Evolutionary conservation across 2,888 invertebrate species (phyloP).

Genomic region (Zhuqinia jingwanae): DNA sequence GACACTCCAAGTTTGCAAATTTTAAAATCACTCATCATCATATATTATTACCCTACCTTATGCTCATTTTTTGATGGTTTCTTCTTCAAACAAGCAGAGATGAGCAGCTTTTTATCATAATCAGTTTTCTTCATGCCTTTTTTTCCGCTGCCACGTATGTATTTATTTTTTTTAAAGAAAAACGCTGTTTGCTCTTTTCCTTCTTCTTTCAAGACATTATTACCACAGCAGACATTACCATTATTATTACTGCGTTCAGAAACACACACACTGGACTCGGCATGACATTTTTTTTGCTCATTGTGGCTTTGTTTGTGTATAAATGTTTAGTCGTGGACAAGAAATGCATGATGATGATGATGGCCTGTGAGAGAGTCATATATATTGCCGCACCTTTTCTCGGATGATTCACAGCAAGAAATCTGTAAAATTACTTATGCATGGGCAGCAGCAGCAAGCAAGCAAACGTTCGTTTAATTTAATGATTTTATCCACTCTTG

Average conservation of each 20-base stretch:
- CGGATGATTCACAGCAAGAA: slow-evolving; percentile 71
- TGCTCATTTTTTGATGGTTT: slow-evolving; percentile 48
- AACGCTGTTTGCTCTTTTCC: slow-evolving; percentile 4
- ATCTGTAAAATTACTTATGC: slow-evolving; percentile 56
- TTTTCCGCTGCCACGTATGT: no score
- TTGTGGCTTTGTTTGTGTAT: no score
- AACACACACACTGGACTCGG: background rate
- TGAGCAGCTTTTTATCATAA: slow-evolving; percentile 20
- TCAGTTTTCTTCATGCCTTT: slow-evolving; percentile 25
- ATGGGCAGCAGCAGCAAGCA: slow-evolving; percentile 56
- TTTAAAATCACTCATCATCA: slow-evolving; percentile 64
- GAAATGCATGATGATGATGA: background rate
- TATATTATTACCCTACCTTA: slow-evolving; percentile 37
- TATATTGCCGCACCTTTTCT: slow-evolving; percentile 69
- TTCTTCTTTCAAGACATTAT: no score
- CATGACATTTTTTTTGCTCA: slow-evolving; percentile 45
- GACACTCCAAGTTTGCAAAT: slow-evolving; percentile 70
- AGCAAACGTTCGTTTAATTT: slow-evolving; percentile 72
- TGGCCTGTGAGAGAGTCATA: slow-evolving; percentile 38
- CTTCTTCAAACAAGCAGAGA: slow-evolving; percentile 53
- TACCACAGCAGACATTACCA: slow-evolving; percentile 20
- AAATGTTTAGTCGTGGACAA: background rate
- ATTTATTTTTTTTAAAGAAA: slow-evolving; percentile 1
- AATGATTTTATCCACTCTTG: slow-evolving; percentile 67
- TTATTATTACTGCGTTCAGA: background rate